Conservation (phyloP, 2,888 invertebrate species). For the Diarsia brunnea region DNA sequence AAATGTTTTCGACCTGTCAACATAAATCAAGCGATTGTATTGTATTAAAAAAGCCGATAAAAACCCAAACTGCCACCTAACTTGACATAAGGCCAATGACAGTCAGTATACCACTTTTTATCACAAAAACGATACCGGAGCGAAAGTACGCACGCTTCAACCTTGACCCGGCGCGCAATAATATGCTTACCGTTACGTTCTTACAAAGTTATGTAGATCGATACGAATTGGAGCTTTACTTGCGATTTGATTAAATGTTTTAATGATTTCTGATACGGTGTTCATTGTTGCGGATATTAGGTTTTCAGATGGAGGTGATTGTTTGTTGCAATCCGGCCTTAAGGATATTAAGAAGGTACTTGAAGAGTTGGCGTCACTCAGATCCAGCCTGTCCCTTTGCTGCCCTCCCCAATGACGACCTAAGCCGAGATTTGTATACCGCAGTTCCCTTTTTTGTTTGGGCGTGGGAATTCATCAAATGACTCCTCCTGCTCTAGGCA, state of each 20-base stretch:
- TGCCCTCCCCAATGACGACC: too few relatives aligned
- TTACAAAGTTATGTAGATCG: conserved; percentile 38
- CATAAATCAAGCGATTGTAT: background rate
- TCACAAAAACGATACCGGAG: conserved; percentile 36
- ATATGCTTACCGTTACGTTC: conserved; percentile 36
- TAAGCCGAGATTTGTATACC: too few relatives aligned
- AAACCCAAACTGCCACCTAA: conserved; percentile 4
- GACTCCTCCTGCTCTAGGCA: too few relatives aligned
- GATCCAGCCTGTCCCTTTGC: too few relatives aligned
- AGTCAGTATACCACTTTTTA: conserved; percentile 32
- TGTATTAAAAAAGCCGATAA: conserved; percentile 2
- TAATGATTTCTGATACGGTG: conserved; percentile 12
- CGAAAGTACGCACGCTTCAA: conserved; percentile 58
- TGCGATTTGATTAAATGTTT: conserved; percentile 35
- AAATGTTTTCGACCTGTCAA: background rate
- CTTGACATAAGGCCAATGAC: conserved; percentile 42
- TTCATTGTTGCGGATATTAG: conserved; percentile 2
- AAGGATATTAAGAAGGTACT: background rate
- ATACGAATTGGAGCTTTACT: conserved; percentile 33
- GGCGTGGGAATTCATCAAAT: too few relatives aligned
- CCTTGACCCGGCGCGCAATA: conserved; percentile 47
- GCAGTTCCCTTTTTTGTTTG: too few relatives aligned
- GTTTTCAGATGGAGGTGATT: background rate
- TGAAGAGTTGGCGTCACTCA: background rate
- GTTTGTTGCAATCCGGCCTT: background rate